A percentile compares a stretch with the other conserved stretches of the same genome.
phyloP scores from a whole-genome alignment of 2,113 vertebrate genomes.

The Stegastes partitus region DNA sequence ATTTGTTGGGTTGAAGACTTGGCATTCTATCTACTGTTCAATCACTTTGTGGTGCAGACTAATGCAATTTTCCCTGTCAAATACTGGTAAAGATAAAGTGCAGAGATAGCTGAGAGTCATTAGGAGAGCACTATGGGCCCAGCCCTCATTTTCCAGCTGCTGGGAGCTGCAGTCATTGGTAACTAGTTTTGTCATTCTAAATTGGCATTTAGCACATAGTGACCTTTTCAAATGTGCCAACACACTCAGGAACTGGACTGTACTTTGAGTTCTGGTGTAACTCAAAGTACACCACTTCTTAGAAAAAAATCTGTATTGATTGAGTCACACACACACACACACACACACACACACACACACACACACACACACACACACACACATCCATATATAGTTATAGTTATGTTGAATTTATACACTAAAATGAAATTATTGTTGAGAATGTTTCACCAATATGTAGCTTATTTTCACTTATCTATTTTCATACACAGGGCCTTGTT shows the following conservation, averaged over 20 bases:
- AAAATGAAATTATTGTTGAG: no score
- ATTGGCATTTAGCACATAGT: constrained; percentile 24
- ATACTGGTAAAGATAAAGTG: constrained; percentile 51
- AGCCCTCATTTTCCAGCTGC: background rate
- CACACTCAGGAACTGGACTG: background rate
- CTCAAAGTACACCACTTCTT: background rate
- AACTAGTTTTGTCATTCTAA: constrained; percentile 39
- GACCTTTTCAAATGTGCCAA: constrained; percentile 43
- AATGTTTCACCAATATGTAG: no score
- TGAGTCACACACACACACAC: no score
- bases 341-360: no score
- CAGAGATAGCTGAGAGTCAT: constrained; percentile 36
- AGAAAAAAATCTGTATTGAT: background rate
- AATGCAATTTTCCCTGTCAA: constrained; percentile 18
- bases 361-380: no score
- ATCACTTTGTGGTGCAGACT: background rate
- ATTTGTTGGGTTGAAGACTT: constrained; percentile 6
- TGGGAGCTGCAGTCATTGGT: constrained; percentile 3
- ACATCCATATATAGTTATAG: no score
- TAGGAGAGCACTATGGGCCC: background rate
- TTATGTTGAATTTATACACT: no score
- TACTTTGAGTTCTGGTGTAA: background rate
- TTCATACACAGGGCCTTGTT: background rate
- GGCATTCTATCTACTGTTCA: background rate
- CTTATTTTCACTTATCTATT: background rate